Base-by-base conservation (phyloP, 1,140 invertebrate genomes). In the Uloborus diversus region DNA sequence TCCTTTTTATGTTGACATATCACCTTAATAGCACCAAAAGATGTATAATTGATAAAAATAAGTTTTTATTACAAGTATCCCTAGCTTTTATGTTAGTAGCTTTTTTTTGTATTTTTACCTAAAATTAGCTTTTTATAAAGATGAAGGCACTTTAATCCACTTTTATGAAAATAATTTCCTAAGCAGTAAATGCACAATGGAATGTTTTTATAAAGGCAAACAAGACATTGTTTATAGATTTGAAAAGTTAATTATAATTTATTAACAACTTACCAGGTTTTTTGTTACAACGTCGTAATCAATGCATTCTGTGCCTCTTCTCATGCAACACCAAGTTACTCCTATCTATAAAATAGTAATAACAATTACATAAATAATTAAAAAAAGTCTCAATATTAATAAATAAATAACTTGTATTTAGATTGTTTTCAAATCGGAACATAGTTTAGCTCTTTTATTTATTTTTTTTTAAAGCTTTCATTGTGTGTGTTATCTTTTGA, bases 281-380 rank as follows among this genome's bases (percentile, higher is more conserved):
- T 37, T 80, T 4, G 37, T 32, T 11, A 80, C n/a, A 20, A 80
- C 78, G 33, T 70, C 78, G 42, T 80, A 80, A 53, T 70, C 66
- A 14, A 80, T 61, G 30, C 78, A 80, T 42, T 80, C 78, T 33
- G 62, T 25, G 4, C 78, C 78, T 25, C 56, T 62, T 23, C 66
- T 57, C 42, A 20, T n/a, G 20, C 78, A 80, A 11, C 37, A 47
- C 59, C 33, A 75, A 20, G 37, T 14, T 11, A 61, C 28, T 23
- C 27, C 27, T 23, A 75, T 35, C 71, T 75, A 61, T 25, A n/a
- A n/a, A n/a, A n/a, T n/a, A n/a, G n/a, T n/a, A n/a, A n/a, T n/a
- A n/a, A n/a, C n/a, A n/a, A n/a, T n/a, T n/a, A n/a, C n/a, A n/a
- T n/a, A n/a, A n/a, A n/a, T n/a, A n/a, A n/a, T n/a, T n/a, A n/a